Evolutionary conservation across 2,113 vertebrate genomes (phyloP).

Genomic region (Periophthalmodon schlosseri): DNA sequence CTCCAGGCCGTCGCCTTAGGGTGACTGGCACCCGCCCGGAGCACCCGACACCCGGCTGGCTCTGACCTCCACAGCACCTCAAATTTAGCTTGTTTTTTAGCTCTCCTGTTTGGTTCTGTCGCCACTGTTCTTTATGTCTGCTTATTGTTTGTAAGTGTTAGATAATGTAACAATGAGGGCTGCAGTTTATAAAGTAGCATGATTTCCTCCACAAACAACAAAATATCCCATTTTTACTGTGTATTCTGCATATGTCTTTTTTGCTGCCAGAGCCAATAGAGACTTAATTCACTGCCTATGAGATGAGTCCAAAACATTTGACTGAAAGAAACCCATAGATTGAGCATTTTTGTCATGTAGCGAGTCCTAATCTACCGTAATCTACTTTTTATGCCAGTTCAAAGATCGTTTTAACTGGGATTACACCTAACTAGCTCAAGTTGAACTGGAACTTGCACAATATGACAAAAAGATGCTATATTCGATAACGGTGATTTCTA

Average conservation of each 20-base stretch:
- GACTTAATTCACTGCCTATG: not conserved
- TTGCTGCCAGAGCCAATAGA: too few species aligned
- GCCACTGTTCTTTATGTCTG: not conserved
- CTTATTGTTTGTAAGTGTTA: not conserved
- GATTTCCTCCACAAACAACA: too few species aligned
- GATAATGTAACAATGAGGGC: too few species aligned
- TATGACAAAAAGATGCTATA: too few species aligned
- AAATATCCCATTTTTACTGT: too few species aligned
- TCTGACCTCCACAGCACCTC: constrained; percentile 62
- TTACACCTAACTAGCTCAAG: not conserved
- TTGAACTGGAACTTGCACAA: too few species aligned
- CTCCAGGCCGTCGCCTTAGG: constrained; percentile 54
- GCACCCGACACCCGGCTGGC: constrained; percentile 70
- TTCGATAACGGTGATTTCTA: too few species aligned
- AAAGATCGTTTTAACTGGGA: not conserved
- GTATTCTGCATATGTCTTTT: not conserved
- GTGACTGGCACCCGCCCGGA: constrained; percentile 58
- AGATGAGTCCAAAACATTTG: not conserved
- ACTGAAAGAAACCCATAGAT: not conserved
- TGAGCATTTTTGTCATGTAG: too few species aligned
- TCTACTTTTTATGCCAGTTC: not conserved
- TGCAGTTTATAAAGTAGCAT: too few species aligned
- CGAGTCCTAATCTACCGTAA: not conserved
- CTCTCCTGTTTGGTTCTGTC: constrained; percentile 11
- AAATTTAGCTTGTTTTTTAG: constrained; percentile 28